Conservation (phyloP, 2,113 vertebrate species). For the Microcebus ravelobensis region DNA sequence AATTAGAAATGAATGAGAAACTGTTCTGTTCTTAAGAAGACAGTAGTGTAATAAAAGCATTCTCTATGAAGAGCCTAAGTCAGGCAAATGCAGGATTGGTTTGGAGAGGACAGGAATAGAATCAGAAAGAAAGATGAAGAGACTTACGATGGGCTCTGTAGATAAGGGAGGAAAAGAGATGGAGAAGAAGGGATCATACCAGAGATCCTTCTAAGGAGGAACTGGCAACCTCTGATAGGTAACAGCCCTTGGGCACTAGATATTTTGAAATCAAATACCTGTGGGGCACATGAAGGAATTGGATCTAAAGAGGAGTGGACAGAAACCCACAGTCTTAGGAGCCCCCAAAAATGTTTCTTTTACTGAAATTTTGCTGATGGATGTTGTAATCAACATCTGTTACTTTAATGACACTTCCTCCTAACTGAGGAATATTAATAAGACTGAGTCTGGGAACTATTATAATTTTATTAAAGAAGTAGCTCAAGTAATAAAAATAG, state of each 20-base stretch:
- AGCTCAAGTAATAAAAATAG: not conserved
- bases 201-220: not conserved
- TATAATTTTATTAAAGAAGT: conserved; percentile 40
- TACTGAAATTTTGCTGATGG: not conserved
- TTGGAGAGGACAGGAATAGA: not conserved
- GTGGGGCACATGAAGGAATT: not conserved
- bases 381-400: not conserved
- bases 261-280: not conserved
- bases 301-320: not conserved
- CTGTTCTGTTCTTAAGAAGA: not conserved
- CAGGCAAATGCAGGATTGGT: not conserved
- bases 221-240: too few species aligned
- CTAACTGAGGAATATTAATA: not conserved
- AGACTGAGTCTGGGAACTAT: not conserved
- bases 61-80: not conserved
- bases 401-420: not conserved
- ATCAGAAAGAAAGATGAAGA: not conserved
- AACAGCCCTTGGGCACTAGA: rapidly evolving
- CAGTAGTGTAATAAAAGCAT: not conserved
- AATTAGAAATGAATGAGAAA: not conserved
- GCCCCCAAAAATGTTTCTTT: not conserved
- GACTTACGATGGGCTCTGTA: too few species aligned
- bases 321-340: not conserved
- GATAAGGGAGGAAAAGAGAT: not conserved
- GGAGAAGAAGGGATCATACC: not conserved